Conservation (phyloP, 1,140 invertebrate species). For the Cylas formicarius region DNA sequence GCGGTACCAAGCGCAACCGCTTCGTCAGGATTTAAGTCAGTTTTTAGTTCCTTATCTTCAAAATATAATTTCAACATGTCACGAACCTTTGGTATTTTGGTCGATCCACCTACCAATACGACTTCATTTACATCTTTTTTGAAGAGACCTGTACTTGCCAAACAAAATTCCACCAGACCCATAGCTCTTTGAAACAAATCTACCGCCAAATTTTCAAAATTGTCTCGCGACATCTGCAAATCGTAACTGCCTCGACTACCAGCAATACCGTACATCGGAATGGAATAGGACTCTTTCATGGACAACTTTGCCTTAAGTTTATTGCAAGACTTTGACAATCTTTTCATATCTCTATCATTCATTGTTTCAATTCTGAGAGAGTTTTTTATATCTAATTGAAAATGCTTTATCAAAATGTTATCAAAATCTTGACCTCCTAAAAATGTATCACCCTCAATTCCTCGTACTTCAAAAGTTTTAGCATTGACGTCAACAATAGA, state of each 20-base stretch:
- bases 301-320: slow-evolving; percentile 11
- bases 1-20: slow-evolving; percentile 25
- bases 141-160: slow-evolving; percentile 11
- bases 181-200: slow-evolving; percentile 53
- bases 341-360: slow-evolving; percentile 8
- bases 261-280: slow-evolving; percentile 40
- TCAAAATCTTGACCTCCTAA: slow-evolving; percentile 67
- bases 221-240: slow-evolving; percentile 60
- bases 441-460: slow-evolving; percentile 62
- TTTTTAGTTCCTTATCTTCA: slow-evolving; percentile 25
- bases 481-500: slow-evolving; percentile 69
- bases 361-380: not conserved
- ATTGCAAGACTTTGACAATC: not conserved
- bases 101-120: slow-evolving; percentile 57
- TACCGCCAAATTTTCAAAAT: slow-evolving; percentile 65
- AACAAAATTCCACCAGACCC: slow-evolving; percentile 15
- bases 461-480: slow-evolving; percentile 56
- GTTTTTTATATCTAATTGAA: not conserved
- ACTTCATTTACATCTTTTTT: slow-evolving; percentile 48
- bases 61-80: slow-evolving; percentile 45
- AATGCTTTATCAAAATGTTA: slow-evolving; percentile 43
- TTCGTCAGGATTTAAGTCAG: slow-evolving; percentile 40
- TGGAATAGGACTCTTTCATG: slow-evolving; percentile 1
- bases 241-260: slow-evolving; percentile 53
- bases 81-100: slow-evolving; percentile 55